Conservation (phyloP, 2,113 vertebrate genomes). For the Lepisosteus oculatus region DNA sequence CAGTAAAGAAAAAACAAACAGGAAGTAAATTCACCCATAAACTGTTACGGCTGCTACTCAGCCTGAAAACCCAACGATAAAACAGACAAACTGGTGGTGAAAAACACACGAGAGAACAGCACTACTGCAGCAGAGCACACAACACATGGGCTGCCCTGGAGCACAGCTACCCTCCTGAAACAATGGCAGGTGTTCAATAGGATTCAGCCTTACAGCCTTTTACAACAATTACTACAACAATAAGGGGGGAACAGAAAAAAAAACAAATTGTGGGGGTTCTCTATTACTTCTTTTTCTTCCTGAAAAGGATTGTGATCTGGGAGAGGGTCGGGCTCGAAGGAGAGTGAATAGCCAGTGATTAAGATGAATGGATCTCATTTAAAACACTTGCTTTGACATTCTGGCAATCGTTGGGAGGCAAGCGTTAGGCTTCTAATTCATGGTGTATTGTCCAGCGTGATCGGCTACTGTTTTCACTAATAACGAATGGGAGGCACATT, state of each 20-base stretch:
- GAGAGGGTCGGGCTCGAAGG: neutral
- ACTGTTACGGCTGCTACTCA: neutral
- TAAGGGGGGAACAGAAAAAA: neutral
- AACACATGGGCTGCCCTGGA: neutral
- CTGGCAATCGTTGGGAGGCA: neutral
- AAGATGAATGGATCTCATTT: neutral
- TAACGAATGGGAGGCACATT: neutral
- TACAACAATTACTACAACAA: constrained; percentile 16
- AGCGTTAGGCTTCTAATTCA: neutral
- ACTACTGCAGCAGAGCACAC: neutral
- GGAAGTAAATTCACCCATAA: neutral
- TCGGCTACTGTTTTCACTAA: neutral
- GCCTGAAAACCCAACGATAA: neutral
- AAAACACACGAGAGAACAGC: neutral
- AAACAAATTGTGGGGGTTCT: neutral
- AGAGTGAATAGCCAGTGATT: neutral
- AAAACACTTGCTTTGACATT: neutral
- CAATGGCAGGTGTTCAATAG: constrained; percentile 15
- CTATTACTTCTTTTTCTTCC: neutral
- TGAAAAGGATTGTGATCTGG: neutral
- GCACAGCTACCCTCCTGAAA: neutral
- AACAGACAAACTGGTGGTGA: neutral
- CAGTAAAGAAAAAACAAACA: too few species aligned
- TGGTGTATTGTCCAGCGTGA: neutral
- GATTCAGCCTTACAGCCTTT: neutral